Evolutionary conservation across 2,888 invertebrate genomes (phyloP), one percentile per base, ranked within the genome.

Genomic region (Drosophila paramelanica): DNA sequence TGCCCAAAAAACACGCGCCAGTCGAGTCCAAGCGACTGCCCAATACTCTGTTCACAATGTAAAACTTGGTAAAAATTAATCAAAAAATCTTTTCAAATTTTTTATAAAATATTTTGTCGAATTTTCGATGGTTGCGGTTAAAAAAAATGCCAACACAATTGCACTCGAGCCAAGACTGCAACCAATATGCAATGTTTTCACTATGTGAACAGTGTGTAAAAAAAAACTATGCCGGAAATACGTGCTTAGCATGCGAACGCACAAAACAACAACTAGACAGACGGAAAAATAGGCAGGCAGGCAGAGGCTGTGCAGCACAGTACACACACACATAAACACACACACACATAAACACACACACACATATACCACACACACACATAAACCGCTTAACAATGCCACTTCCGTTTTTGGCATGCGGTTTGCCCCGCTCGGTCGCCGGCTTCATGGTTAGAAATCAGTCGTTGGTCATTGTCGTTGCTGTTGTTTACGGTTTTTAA

Each of bases 331-430:
- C 25, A 36, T n/a, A n/a, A n/a, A n/a, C 39, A 62, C 25, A 53
- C 20, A 60, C 36, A 61, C 31, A 51, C 27, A 20, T 39, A 10
- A 59, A 55, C 38, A 71, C 31, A 67, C 52, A 62, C 27, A 56
- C 41, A 41, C 55, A 67, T 45, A 69, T 42, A 66, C 47, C 51
- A 67, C 43, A 67, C 27, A 58, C 45, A 75, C 49, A 66, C 53
- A 75, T 87, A 85, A 89, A 87, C 87, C 85, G 85, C 89, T 89
- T 89, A 85, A 85, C 85, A 85, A 89, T 87, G 89, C 89, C 89
- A 85, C 89, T 85, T 85, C 85, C 85, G 85, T 81, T 87, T 85
- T 84, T 87, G 89, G 85, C 84, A 85, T 85, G 84, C 81, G 84
- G 89, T 86, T 83, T 81, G 67, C 88, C 88, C 81, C 67, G 77